phyloP scores from a whole-genome alignment of 2,888 invertebrate species.

The Drosophila rubida region DNA sequence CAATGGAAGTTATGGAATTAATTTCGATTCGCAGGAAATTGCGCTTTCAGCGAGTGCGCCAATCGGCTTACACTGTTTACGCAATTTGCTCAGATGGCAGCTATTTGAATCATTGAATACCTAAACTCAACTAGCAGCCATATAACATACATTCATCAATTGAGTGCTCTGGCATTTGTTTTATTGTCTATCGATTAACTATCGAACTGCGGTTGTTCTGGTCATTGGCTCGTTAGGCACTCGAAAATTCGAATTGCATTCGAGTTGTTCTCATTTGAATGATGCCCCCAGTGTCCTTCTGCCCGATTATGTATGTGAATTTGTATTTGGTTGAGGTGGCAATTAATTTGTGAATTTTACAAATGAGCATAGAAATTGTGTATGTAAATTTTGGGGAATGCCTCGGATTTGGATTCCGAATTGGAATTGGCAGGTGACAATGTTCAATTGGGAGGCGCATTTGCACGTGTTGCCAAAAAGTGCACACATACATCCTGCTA shows the following conservation, averaged over 20 bases:
- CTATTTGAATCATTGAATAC: not conserved
- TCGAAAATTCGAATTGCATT: conserved; percentile 59
- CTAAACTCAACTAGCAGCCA: not conserved
- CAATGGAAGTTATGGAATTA: conserved; percentile 60
- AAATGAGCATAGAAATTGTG: conserved; percentile 70
- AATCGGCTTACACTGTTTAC: conserved; percentile 56
- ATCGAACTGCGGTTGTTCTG: conserved; percentile 55
- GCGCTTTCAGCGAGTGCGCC: conserved; percentile 43
- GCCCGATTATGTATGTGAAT: conserved; percentile 11
- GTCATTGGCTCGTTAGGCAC: conserved; percentile 58
- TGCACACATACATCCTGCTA: conserved; percentile 46
- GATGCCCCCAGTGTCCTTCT: conserved; percentile 9
- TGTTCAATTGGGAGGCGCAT: conserved; percentile 35
- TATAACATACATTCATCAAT: too few species aligned
- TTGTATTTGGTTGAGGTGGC: conserved; percentile 30
- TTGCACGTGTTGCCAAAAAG: conserved; percentile 29
- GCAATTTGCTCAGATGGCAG: not conserved
- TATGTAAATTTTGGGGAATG: conserved; percentile 69
- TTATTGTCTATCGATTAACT: conserved; percentile 56
- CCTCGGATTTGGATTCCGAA: conserved; percentile 29
- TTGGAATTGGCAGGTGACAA: conserved; percentile 44
- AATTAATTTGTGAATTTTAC: conserved; percentile 78
- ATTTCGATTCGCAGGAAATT: conserved; percentile 67
- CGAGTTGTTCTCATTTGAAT: conserved; percentile 32
- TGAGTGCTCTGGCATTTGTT: conserved; percentile 6